A percentile compares a stretch with the other conserved stretches of the same genome.
phyloP scores from a whole-genome alignment of 2,797 vertebrate species.

The Selene dorsalis region DNA sequence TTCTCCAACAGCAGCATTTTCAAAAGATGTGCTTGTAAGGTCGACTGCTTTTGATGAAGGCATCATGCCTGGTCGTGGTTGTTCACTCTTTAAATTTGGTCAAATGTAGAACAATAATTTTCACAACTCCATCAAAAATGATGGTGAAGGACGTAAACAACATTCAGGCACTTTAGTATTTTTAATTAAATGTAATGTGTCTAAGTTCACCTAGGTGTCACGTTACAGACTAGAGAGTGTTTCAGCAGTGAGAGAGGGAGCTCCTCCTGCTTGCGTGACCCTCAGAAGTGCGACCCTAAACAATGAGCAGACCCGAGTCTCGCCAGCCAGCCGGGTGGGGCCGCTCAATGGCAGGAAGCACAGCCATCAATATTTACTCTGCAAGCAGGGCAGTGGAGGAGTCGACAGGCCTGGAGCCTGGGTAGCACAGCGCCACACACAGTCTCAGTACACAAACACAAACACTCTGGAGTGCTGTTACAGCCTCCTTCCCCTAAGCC shows the following conservation, averaged over 20 bases:
- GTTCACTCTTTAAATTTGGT: background rate
- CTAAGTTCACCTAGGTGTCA: slow-evolving; percentile 10
- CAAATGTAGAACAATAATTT: background rate
- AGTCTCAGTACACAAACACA: slow-evolving; percentile 62
- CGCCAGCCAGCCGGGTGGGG: slow-evolving; percentile 78
- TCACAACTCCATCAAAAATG: background rate
- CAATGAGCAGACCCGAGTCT: slow-evolving; percentile 82
- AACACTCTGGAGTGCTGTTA: slow-evolving; percentile 63
- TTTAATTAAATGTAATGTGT: background rate
- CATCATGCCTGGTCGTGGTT: background rate
- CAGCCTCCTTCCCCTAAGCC: slow-evolving; percentile 67
- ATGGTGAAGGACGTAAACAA: background rate
- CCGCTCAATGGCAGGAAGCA: slow-evolving; percentile 87
- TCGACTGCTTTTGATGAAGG: too few relatives aligned
- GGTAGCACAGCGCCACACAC: slow-evolving; percentile 57
- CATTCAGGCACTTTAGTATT: background rate
- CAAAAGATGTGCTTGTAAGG: too few relatives aligned
- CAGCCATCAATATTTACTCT: slow-evolving; percentile 90
- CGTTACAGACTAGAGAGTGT: background rate
- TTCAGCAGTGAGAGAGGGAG: slow-evolving; percentile 1
- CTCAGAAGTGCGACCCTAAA: slow-evolving; percentile 73
- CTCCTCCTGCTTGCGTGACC: slow-evolving; percentile 75
- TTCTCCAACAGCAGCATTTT: too few relatives aligned
- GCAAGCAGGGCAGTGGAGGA: slow-evolving; percentile 73
- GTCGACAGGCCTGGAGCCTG: slow-evolving; percentile 73